Base-by-base conservation (phyloP, 2,888 invertebrate genomes). In the Drosophila nr. fundita region DNA sequence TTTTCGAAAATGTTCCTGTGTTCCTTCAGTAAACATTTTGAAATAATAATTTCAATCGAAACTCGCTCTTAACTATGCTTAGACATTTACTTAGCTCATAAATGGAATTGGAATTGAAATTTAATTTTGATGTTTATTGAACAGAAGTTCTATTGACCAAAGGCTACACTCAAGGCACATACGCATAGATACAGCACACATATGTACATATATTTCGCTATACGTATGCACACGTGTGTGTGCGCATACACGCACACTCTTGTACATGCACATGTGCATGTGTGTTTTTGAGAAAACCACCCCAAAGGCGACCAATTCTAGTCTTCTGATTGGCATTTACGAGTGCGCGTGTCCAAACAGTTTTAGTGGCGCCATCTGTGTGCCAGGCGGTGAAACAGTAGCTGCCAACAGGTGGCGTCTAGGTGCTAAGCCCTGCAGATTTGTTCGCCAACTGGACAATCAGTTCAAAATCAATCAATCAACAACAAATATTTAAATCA, bases 301-400 rank as follows among this genome's bases (percentile, higher is more conserved):
- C 83, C 87, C 53, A 59, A 82, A 71, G 57, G 32, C 57, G 54
- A 68, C 66, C 69, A 66, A 69, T 78, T 73, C 78, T 61, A 58
- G 81, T 48, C 69, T 78, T 90, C 90, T 90, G 87, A 87, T 87
- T 87, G 87, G 89, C 79, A 90, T 89, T 84, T 79, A 80, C 82
- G 66, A 87, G 76, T 90, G 89, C 87, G 90, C 87, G 83, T 81
- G 83, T 81, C 81, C 81, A 80, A 81, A 80, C 67, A 80, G 80
- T 67, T 70, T 29, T 52, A 7, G 15, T 78, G 64, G 72, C 85
- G 90, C 87, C 85, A 88, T 73, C 85, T 90, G 42, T 83, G 48
- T 24, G 32, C 64, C 45, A 45, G 48, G 7, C n/a, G 50, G 7
- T 11, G 81, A 86, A 85, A 21, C 90, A 40, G 1, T 0, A 0